Evolutionary conservation across 2,113 vertebrate genomes (phyloP), one percentile per base, ranked within the genome.

Genomic region (Callorhinus ursinus): DNA sequence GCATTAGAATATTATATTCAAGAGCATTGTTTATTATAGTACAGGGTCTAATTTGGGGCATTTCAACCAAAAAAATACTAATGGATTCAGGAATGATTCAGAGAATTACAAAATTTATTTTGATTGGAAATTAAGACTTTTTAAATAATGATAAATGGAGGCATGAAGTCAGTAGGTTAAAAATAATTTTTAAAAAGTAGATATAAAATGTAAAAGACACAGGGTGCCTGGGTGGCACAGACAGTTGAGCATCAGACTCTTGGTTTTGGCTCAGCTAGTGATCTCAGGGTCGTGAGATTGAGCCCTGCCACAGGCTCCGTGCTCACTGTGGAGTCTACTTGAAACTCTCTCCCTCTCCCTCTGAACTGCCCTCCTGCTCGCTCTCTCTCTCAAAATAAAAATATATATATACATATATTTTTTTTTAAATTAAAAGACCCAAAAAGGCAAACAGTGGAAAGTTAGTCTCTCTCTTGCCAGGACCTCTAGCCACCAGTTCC

Each of bases 81-180:
- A 46, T 74, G 22, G 59, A 77, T 88, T 94, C 59, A 77, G 82
- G 8, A 36, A 87, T 93, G 72, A 65, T 72, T 93, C 36, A 93
- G 51, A 86, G 21, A 81, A 21, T 65, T 86, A 90, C 7, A 82
- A 51, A 67, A 59, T 79, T 79, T 65, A 93, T 76, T 88, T 61
- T 91, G 65, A 19, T 69, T 90, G 14, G 39, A 96, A 87, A 77
- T 77, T 87, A 33, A 77, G 16, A 31, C 14, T 10, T 67, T 77
- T 91, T 36, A 49, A 63, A 42, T 65, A 69, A 69, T 19, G 10
- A 71, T 49, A 67, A 84, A 39, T 82, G 49, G 55, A 65, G 39
- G 28, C 49, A 87, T 86, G 79, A 65, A 57, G 21, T 88, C 42
- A 65, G 18, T 51, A 67, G 28, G 12, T 88, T 88, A 67, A 96